A percentile compares a stretch with the other conserved stretches of the same genome.
phyloP scores from a whole-genome alignment of 2,797 vertebrate genomes.

The Zenarchopterus dispar region DNA sequence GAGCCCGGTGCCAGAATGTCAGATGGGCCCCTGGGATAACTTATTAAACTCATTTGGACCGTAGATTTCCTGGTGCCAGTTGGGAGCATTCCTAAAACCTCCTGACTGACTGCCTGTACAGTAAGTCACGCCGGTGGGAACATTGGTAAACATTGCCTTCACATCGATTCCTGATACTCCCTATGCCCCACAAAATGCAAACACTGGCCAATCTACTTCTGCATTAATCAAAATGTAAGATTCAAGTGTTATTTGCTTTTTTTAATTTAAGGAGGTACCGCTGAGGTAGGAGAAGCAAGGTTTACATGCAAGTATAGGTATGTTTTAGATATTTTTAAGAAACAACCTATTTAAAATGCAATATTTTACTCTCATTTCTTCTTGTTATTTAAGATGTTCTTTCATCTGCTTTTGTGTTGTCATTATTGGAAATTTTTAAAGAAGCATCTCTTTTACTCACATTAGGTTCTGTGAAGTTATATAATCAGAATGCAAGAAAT shows the following conservation, averaged over 20 bases:
- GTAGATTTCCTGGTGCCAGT: conserved; percentile 74
- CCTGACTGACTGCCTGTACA: conserved; percentile 65
- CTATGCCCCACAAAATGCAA: conserved; percentile 53
- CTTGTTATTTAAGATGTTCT: neutral
- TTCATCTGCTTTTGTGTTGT: neutral
- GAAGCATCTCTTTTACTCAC: too few species aligned
- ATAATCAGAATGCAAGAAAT: conserved; percentile 18
- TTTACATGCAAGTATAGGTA: neutral
- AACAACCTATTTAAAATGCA: conserved; percentile 4
- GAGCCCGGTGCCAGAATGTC: conserved; percentile 69
- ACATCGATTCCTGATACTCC: conserved; percentile 67
- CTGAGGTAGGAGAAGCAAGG: neutral
- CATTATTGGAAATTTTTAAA: too few species aligned
- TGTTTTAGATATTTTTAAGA: neutral
- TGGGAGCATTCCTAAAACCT: conserved; percentile 64
- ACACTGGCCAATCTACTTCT: conserved; percentile 42
- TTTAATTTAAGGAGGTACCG: neutral
- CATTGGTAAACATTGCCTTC: conserved; percentile 66
- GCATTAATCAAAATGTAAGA: conserved; percentile 47
- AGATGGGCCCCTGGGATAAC: conserved; percentile 74
- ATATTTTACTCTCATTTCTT: conserved; percentile 1
- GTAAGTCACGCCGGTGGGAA: conserved; percentile 54
- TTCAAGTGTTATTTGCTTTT: conserved; percentile 21
- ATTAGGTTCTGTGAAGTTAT: conserved; percentile 4
- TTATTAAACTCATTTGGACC: conserved; percentile 81